These are phyloP conservation scores for Siniperca scherzeri DNA, from an alignment of 2,797 vertebrate species.

Conservation along the genomic window DNA sequence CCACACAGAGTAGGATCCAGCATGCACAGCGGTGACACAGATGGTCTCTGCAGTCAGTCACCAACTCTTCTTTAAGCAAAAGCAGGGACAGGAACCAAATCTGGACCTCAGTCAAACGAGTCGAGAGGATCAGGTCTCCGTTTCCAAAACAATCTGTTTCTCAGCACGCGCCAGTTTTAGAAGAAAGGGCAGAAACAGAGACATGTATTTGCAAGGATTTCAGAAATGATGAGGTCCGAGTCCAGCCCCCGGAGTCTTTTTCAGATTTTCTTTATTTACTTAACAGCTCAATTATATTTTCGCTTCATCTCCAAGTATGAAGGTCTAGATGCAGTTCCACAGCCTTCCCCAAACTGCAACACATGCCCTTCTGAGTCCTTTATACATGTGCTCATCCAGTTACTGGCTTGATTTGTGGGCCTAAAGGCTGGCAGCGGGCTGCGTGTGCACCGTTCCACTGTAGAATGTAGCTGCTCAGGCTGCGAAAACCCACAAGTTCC, in stretches of 20 bases:
- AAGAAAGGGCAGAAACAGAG: background rate
- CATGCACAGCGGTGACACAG: background rate
- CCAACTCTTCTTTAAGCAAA: background rate
- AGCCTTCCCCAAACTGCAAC: background rate
- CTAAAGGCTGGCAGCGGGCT: too few species aligned
- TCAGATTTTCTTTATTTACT: background rate
- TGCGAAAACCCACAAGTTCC: too few species aligned
- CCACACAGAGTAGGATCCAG: slow-evolving; percentile 8
- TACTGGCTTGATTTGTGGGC: too few species aligned
- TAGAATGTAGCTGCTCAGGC: too few species aligned
- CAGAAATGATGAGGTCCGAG: background rate
- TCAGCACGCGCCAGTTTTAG: background rate
- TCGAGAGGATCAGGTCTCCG: background rate
- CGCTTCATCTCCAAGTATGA: background rate
- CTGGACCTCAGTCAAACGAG: background rate
- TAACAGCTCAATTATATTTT: background rate
- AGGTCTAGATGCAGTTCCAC: background rate
- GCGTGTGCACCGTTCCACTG: too few species aligned
- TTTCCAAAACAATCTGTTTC: background rate
- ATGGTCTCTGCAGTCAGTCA: background rate
- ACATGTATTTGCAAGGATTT: background rate
- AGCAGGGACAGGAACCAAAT: background rate
- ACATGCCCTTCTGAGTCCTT: background rate
- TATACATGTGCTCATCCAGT: background rate
- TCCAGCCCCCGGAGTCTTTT: background rate